Evolutionary conservation across 2,113 vertebrate species (phyloP).

Genomic region (Lathamus discolor): DNA sequence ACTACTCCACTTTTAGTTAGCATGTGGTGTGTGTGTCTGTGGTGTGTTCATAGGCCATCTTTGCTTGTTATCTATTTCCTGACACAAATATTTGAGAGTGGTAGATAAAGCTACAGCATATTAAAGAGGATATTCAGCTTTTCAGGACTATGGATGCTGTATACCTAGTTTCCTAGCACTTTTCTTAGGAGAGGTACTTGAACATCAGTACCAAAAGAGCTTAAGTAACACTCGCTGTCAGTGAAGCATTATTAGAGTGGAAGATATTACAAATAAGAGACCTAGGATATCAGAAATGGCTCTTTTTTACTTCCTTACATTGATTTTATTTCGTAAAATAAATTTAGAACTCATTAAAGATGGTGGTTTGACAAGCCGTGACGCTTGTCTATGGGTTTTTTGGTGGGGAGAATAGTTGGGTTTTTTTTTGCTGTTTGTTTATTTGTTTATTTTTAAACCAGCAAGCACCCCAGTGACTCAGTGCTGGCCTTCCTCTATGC

Average conservation of each 20-base stretch:
- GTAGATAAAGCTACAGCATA: not conserved
- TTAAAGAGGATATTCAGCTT: not conserved
- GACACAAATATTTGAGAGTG: not conserved
- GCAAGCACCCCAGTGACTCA: not conserved
- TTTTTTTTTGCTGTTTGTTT: not conserved
- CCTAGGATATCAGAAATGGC: not conserved
- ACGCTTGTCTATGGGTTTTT: not conserved
- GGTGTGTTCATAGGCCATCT: not conserved
- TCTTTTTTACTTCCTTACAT: not conserved
- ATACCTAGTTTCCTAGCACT: not conserved
- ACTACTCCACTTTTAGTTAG: not conserved
- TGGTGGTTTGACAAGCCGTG: not conserved
- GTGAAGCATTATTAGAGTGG: not conserved
- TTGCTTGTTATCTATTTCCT: not conserved
- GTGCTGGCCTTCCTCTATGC: not conserved
- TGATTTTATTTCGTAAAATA: not conserved
- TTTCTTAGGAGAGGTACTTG: not conserved
- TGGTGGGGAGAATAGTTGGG: fast-evolving
- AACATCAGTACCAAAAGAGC: not conserved
- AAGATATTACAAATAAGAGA: not conserved
- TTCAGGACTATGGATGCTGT: not conserved
- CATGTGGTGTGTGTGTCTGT: not conserved
- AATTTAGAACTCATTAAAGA: not conserved
- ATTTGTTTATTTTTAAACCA: not conserved
- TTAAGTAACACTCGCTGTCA: not conserved